Conservation (phyloP, 1,140 invertebrate species). For the Diachasmimorpha longicaudata region DNA sequence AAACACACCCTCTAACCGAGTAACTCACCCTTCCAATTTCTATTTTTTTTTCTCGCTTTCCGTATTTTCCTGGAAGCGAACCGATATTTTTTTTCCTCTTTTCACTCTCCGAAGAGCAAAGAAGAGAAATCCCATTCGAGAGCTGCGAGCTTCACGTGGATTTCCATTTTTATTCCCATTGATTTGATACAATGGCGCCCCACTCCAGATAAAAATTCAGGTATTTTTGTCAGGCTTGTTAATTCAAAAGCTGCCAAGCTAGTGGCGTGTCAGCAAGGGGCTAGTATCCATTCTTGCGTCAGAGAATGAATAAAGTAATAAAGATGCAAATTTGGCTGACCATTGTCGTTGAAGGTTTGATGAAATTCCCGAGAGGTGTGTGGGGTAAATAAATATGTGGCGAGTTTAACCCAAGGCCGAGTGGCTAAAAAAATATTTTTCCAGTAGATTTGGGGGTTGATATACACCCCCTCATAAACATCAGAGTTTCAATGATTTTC, state of each 20-base stretch:
- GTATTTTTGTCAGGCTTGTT: neutral
- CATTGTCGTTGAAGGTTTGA: neutral
- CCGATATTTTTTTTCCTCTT: neutral
- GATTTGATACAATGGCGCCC: neutral
- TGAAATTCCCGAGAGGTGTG: neutral
- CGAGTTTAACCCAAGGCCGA: neutral
- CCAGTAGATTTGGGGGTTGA: too few relatives aligned
- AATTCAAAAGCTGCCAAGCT: neutral
- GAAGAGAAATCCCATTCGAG: neutral
- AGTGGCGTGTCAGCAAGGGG: neutral
- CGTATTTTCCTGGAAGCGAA: neutral
- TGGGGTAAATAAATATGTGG: neutral
- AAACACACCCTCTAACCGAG: constrained; percentile 13
- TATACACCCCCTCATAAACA: too few relatives aligned
- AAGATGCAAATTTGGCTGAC: neutral
- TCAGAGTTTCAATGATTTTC: too few relatives aligned
- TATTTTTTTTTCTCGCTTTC: neutral
- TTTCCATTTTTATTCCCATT: neutral
- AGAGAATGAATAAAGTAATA: neutral
- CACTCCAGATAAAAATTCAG: neutral
- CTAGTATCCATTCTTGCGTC: neutral
- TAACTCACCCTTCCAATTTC: neutral
- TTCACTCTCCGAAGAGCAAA: neutral
- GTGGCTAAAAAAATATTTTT: too few relatives aligned
- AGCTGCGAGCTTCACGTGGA: neutral